These are phyloP conservation scores for Drusus annulatus DNA, from an alignment of 1,140 invertebrate genomes.

Conservation along the genomic window DNA sequence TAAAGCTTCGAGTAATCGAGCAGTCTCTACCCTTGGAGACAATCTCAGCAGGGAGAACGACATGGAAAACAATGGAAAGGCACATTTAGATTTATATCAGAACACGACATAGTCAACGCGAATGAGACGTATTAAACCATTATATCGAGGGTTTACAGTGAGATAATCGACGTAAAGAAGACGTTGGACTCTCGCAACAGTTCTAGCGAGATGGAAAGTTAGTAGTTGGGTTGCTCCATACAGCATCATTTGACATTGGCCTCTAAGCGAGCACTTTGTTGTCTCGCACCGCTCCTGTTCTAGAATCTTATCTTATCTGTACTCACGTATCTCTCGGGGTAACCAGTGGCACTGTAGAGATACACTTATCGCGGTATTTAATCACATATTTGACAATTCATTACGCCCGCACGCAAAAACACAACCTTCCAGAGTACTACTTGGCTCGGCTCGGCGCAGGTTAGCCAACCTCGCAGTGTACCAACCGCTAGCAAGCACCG, in stretches of 20 bases:
- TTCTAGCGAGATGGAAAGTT: neutral
- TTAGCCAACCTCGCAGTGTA: neutral
- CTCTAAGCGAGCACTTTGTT: neutral
- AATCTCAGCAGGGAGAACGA: neutral
- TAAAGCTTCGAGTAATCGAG: neutral
- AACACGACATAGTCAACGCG: neutral
- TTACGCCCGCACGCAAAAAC: slow-evolving; percentile 18
- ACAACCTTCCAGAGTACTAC: slow-evolving; percentile 9
- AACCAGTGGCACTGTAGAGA: neutral
- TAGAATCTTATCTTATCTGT: neutral
- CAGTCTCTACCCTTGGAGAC: neutral
- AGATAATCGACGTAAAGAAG: neutral
- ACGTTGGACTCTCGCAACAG: neutral
- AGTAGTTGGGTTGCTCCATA: neutral
- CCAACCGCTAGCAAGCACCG: neutral
- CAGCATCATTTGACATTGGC: slow-evolving; percentile 25
- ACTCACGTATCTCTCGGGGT: slow-evolving; percentile 5
- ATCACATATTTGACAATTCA: slow-evolving; percentile 32
- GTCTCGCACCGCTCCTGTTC: neutral
- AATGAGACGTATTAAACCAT: neutral
- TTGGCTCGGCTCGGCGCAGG: slow-evolving; percentile 10
- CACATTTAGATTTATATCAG: neutral
- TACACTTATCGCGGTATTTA: slow-evolving; percentile 22
- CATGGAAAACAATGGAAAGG: neutral
- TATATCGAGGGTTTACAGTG: neutral